These are phyloP conservation scores for Prunella himalayana DNA, from an alignment of 2,113 vertebrate species.

Conservation along the genomic window DNA sequence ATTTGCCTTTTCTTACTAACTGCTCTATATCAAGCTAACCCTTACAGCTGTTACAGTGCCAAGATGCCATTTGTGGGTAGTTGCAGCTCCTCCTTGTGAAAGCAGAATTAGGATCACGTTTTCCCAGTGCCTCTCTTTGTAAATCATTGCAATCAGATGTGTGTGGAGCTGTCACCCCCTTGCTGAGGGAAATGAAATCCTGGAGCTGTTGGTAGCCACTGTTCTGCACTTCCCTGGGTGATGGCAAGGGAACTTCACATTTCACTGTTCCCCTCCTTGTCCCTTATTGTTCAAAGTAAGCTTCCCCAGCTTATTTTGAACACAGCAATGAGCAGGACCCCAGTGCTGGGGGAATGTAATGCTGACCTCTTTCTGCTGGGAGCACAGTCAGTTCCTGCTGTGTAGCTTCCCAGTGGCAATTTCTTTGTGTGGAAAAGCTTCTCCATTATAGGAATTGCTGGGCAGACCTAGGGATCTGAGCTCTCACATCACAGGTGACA, in stretches of 20 bases:
- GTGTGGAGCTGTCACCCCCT: background rate
- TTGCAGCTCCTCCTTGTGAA: background rate
- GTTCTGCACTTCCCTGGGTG: background rate
- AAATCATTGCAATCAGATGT: fast-evolving
- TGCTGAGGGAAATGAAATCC: background rate
- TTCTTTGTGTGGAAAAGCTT: background rate
- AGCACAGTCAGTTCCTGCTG: background rate
- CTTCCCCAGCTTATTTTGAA: background rate
- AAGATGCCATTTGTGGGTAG: background rate
- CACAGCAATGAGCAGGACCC: too few relatives aligned
- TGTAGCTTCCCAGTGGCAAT: background rate
- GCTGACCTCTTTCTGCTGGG: background rate
- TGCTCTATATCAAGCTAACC: background rate
- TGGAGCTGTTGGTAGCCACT: background rate
- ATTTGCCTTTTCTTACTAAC: background rate
- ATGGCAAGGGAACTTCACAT: fast-evolving
- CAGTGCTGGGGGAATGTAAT: background rate
- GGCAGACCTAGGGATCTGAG: background rate
- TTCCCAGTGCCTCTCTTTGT: background rate
- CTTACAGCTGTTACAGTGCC: background rate
- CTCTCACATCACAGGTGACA: background rate
- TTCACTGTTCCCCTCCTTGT: background rate
- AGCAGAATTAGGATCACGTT: background rate
- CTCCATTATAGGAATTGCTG: background rate
- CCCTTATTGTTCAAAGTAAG: too few relatives aligned